Conservation (phyloP, 2,113 vertebrate genomes). For the Ammodramus savannarum region DNA sequence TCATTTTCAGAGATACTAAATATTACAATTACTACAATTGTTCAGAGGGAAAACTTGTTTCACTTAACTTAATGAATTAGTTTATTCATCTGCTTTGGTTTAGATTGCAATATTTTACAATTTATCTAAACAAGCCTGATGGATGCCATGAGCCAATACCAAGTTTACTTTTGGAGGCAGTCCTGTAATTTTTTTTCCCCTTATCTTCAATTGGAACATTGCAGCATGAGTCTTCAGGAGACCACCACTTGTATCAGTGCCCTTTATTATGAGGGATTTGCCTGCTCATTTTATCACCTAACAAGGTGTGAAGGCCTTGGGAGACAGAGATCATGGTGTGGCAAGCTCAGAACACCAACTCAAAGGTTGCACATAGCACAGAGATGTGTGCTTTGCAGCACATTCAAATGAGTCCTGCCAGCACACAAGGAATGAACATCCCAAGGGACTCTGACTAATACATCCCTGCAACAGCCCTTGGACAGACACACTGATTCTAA, state of each 20-base stretch:
- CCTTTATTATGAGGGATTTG: not conserved
- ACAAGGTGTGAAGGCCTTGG: not conserved
- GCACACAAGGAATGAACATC: not conserved
- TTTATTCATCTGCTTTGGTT: not conserved
- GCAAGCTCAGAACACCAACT: not conserved
- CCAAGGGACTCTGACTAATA: not conserved
- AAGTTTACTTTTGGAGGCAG: not conserved
- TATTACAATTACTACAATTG: not conserved
- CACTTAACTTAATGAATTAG: not conserved
- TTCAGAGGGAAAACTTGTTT: not conserved
- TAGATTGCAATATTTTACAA: not conserved
- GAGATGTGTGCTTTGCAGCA: not conserved
- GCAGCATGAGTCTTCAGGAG: not conserved
- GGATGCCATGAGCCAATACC: not conserved
- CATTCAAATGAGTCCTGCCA: not conserved
- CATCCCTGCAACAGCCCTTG: not conserved
- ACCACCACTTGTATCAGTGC: not conserved
- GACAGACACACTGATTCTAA: not conserved
- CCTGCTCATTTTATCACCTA: not conserved
- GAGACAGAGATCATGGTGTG: not conserved
- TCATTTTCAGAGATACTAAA: not conserved
- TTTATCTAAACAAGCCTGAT: not conserved
- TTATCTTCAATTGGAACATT: not conserved
- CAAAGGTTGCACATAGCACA: not conserved
- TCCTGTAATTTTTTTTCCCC: accelerated